Percentiles rank a stretch among this genome's conserved stretches.
Conservation (phyloP, 2,888 invertebrate genomes). For the Plebejus anna region DNA sequence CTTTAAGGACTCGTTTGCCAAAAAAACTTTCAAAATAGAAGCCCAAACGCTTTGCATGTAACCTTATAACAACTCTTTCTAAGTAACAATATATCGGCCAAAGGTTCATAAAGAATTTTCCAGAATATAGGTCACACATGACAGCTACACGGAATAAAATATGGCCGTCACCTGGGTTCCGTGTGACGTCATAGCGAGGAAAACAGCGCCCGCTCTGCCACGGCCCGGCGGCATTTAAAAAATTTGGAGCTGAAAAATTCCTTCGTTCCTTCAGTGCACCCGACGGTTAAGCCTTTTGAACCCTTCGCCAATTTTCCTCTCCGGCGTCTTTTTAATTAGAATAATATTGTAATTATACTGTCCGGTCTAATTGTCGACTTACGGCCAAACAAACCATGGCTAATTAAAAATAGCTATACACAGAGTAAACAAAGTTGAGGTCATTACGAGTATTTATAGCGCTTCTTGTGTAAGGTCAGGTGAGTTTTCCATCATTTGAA, state of each 20-base stretch:
- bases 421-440: neutral
- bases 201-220: slow-evolving; percentile 34
- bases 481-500: no score
- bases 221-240: slow-evolving; percentile 36
- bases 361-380: neutral
- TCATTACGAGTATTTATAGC: neutral
- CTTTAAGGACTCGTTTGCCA: neutral
- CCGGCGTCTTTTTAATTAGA: slow-evolving; percentile 3
- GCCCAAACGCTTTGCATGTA: neutral
- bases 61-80: neutral
- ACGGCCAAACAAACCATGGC: neutral
- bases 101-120: slow-evolving; percentile 3
- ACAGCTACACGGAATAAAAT: slow-evolving; percentile 36
- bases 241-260: slow-evolving; percentile 33
- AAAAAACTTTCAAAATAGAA: neutral
- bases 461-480: neutral
- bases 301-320: slow-evolving; percentile 1
- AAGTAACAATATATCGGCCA: neutral
- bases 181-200: slow-evolving; percentile 37
- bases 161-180: slow-evolving; percentile 36
- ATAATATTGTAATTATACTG: slow-evolving; percentile 5
- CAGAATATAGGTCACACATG: slow-evolving; percentile 20
- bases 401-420: neutral
- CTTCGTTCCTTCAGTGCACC: slow-evolving; percentile 29
- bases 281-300: slow-evolving; percentile 1